Conservation (phyloP, 2,113 vertebrate species). For the Caracal caracal region DNA sequence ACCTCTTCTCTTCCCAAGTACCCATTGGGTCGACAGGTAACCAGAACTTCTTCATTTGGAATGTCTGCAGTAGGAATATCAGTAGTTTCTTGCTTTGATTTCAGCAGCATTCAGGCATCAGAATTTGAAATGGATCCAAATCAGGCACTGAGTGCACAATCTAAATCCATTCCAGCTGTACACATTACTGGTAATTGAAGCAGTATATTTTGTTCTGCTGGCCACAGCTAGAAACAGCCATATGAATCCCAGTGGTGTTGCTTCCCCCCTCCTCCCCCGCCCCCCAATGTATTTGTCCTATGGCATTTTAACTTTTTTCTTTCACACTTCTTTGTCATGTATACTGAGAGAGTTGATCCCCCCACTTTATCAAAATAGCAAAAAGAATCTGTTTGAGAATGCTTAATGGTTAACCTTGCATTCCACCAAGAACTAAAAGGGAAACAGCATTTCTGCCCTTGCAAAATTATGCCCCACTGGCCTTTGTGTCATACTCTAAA, state of each 20-base stretch:
- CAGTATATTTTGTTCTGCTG: conserved; percentile 13
- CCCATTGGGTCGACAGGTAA: conserved; percentile 96
- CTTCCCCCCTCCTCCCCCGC: background rate
- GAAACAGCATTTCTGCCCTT: conserved; percentile 26
- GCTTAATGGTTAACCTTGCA: conserved; percentile 32
- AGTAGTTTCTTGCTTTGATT: conserved; percentile 55
- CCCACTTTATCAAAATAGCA: background rate
- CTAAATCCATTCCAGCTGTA: conserved; percentile 31
- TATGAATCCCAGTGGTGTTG: background rate
- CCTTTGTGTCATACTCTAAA: background rate
- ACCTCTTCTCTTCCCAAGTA: conserved; percentile 93
- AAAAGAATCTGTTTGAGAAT: conserved; percentile 10
- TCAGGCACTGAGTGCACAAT: background rate
- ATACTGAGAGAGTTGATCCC: background rate
- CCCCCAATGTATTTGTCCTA: background rate
- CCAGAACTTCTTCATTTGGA: conserved; percentile 34
- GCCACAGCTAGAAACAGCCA: conserved; percentile 17
- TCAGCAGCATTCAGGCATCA: conserved; percentile 20
- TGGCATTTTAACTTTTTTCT: background rate
- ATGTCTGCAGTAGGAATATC: background rate
- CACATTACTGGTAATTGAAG: conserved; percentile 34
- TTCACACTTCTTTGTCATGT: background rate
- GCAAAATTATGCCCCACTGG: background rate
- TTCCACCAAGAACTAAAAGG: background rate
- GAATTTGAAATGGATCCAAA: conserved; percentile 37